Evolutionary conservation across 2,888 invertebrate genomes (phyloP).

Genomic region (Archaeoteleia sp.): DNA sequence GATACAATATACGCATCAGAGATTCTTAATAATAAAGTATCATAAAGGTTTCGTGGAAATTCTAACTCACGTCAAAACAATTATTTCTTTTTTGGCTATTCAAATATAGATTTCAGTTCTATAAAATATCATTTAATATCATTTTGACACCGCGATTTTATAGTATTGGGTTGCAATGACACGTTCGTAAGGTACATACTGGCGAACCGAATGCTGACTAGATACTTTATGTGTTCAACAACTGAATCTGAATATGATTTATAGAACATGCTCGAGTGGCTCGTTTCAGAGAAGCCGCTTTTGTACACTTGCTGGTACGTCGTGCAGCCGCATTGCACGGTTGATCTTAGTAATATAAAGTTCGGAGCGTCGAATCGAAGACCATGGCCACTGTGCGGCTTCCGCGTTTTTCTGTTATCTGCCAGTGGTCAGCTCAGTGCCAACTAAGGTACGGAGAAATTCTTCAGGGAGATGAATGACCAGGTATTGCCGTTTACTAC

Average conservation of each 20-base stretch:
- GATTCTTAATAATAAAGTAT: no score
- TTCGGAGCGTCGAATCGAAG: slow-evolving; percentile 39
- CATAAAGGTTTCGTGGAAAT: no score
- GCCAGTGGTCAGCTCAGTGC: slow-evolving; percentile 3
- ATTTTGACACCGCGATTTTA: no score
- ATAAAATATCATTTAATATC: no score
- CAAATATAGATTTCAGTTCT: no score
- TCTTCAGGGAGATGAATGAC: slow-evolving; percentile 19
- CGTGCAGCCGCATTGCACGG: slow-evolving; percentile 55
- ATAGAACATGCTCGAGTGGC: slow-evolving; percentile 52
- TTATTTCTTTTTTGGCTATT: neutral
- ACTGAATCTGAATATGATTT: slow-evolving; percentile 67
- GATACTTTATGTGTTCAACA: slow-evolving; percentile 59
- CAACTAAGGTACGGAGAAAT: slow-evolving; percentile 12
- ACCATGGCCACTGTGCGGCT: slow-evolving; percentile 48
- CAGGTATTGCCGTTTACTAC: slow-evolving; percentile 22
- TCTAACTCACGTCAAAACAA: no score
- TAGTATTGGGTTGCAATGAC: no score
- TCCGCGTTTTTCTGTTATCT: slow-evolving; percentile 37
- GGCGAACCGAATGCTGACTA: slow-evolving; percentile 48
- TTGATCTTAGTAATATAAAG: slow-evolving; percentile 54
- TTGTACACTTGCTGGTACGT: slow-evolving; percentile 50
- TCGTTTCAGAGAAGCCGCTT: slow-evolving; percentile 42
- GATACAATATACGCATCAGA: no score
- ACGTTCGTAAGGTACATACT: slow-evolving; percentile 37